A percentile compares a stretch with the other conserved stretches of the same genome.
These are phyloP conservation scores for Entosphenus tridentatus DNA, from an alignment of 2,113 vertebrate species.

Conservation along the genomic window DNA sequence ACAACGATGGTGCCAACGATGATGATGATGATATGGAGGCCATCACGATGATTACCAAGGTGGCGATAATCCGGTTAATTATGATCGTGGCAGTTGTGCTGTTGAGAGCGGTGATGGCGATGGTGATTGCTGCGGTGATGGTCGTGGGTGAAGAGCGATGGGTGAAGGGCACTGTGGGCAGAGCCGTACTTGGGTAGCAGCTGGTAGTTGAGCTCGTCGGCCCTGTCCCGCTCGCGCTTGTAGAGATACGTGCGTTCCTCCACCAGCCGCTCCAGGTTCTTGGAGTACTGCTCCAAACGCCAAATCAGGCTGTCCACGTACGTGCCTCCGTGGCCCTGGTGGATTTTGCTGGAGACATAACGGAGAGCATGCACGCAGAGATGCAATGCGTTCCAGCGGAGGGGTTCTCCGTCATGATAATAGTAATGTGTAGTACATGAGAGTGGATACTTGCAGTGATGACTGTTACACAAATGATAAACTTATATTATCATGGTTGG, in stretches of 20 bases:
- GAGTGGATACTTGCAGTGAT: background rate
- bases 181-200: constrained; percentile 52
- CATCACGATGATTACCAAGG: too few relatives aligned
- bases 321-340: constrained; percentile 56
- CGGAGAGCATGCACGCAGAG: background rate
- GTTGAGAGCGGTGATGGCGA: too few relatives aligned
- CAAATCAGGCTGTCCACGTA: constrained; percentile 97
- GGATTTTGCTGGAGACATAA: constrained; percentile 34
- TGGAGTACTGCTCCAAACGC: constrained; percentile 75
- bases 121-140: too few relatives aligned
- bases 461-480: background rate
- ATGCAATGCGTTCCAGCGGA: background rate
- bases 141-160: too few relatives aligned
- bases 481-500: background rate
- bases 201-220: constrained; percentile 83
- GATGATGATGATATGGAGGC: too few relatives aligned
- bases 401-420: background rate
- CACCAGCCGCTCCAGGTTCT: constrained; percentile 70
- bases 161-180: too few relatives aligned
- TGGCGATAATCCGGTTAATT: too few relatives aligned
- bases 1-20: too few relatives aligned
- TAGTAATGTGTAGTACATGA: background rate
- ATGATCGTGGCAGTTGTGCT: too few relatives aligned
- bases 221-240: constrained; percentile 78
- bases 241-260: constrained; percentile 73